phyloP scores from a whole-genome alignment of 2,888 invertebrate species.

The Pachydiplax longipennis region DNA sequence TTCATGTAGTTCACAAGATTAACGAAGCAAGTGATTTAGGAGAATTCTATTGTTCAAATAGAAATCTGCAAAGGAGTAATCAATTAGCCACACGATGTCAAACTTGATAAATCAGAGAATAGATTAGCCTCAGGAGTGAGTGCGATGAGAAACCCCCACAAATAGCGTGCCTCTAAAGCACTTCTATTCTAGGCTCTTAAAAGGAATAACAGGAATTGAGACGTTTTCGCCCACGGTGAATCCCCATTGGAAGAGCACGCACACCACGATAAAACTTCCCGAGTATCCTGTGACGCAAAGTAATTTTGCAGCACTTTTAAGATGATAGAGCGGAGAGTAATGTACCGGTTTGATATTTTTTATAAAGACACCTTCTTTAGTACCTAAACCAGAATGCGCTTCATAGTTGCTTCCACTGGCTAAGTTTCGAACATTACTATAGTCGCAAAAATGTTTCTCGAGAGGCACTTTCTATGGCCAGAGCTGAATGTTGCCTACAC shows the following conservation, averaged over 20 bases:
- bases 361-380: neutral
- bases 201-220: neutral
- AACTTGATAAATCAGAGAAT: too few species aligned
- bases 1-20: too few species aligned
- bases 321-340: neutral
- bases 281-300: neutral
- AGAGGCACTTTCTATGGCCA: too few species aligned
- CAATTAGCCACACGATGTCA: too few species aligned
- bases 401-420: neutral
- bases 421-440: neutral
- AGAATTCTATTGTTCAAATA: too few species aligned
- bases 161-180: neutral
- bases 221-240: neutral
- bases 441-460: neutral
- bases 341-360: neutral
- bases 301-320: neutral
- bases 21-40: too few species aligned
- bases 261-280: neutral
- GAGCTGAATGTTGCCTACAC: neutral
- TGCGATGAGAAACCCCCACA: neutral
- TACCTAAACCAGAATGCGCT: neutral
- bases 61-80: too few species aligned
- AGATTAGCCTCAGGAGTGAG: too few species aligned
- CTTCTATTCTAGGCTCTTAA: neutral
- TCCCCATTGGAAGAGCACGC: neutral